Evolutionary conservation across 2,797 vertebrate species (phyloP).

Genomic region (Tangara arthus): DNA sequence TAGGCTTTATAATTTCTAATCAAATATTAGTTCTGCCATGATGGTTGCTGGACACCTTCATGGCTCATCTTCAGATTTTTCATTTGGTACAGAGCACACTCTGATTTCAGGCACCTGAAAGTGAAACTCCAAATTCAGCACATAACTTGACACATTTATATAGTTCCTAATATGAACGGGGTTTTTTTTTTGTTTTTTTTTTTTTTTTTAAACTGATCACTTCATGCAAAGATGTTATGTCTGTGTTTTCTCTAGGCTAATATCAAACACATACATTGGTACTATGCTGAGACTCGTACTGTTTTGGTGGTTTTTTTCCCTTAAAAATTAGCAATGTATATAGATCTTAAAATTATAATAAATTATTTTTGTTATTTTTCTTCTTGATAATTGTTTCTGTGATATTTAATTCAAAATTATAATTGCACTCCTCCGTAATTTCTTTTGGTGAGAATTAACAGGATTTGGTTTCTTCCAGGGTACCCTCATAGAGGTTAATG

Average conservation of each 20-base stretch:
- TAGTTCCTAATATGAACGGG: not conserved
- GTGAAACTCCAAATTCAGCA: not conserved
- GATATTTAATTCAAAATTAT: not conserved
- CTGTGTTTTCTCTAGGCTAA: not conserved
- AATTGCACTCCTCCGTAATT: not conserved
- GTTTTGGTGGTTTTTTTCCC: not conserved
- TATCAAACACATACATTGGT: not conserved
- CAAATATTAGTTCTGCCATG: not conserved
- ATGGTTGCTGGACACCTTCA: not conserved
- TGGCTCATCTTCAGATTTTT: conserved; percentile 8
- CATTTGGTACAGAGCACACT: not conserved
- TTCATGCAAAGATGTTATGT: not conserved
- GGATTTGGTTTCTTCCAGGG: not conserved
- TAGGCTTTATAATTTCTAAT: conserved; percentile 21
- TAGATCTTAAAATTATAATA: not conserved
- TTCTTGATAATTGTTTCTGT: not conserved
- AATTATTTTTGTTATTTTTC: not conserved
- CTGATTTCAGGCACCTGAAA: not conserved
- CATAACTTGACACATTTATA: not conserved
- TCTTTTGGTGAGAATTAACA: not conserved
- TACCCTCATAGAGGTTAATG: not conserved
- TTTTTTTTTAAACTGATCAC: not conserved
- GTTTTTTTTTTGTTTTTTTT: too few relatives aligned
- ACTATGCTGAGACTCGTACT: not conserved
- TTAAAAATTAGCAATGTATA: not conserved